Evolutionary conservation across 2,797 vertebrate genomes (phyloP).

Genomic region (Galagoides demidoff): DNA sequence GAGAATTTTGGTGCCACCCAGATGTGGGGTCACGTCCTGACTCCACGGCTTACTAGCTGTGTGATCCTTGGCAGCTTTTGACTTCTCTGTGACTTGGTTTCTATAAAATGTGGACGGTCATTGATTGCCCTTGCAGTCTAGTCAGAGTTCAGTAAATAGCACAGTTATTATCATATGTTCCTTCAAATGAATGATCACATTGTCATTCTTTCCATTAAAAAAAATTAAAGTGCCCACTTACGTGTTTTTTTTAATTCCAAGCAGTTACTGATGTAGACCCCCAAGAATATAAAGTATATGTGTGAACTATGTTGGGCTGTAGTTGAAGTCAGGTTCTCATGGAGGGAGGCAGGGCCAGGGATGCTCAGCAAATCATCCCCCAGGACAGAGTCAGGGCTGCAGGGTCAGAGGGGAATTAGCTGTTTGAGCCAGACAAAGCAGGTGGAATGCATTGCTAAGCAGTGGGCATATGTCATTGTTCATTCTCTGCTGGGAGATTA

Average conservation of each 20-base stretch:
- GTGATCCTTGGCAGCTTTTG: background rate
- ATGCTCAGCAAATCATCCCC: constrained; percentile 16
- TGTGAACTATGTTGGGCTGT: background rate
- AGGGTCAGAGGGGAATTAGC: background rate
- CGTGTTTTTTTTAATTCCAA: background rate
- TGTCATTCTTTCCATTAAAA: constrained; percentile 48
- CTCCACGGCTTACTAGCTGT: background rate
- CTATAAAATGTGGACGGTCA: background rate
- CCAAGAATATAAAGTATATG: background rate
- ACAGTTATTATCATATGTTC: background rate
- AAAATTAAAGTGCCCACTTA: background rate
- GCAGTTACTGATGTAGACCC: background rate
- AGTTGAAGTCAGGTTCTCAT: constrained; percentile 37
- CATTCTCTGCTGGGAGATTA: background rate
- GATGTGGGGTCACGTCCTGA: background rate
- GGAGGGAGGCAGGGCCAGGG: background rate
- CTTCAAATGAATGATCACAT: constrained; percentile 43
- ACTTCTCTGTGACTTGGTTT: background rate
- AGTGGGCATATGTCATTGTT: background rate
- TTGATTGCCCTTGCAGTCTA: background rate
- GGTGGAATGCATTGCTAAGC: background rate
- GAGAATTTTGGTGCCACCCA: background rate
- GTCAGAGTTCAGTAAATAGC: constrained; percentile 19
- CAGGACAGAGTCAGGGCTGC: background rate
- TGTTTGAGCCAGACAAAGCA: constrained; percentile 2